Conservation (phyloP, 2,113 vertebrate genomes). For the Axis porcinus region DNA sequence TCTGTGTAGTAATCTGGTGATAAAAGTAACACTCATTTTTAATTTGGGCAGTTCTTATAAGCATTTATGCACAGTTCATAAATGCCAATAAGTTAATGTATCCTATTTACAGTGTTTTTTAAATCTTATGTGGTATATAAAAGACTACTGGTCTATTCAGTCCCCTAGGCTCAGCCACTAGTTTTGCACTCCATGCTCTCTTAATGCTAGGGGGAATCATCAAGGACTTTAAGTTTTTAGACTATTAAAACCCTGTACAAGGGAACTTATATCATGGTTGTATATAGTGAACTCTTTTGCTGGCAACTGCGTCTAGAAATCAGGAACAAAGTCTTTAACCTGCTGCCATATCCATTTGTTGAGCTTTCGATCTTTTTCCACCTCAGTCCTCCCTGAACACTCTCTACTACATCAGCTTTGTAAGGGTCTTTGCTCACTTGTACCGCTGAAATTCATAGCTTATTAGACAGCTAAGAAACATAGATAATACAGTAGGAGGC, state of each 20-base stretch:
- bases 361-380: constrained; percentile 5
- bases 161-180: not conserved
- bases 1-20: constrained; percentile 9
- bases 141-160: not conserved
- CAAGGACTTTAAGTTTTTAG: not conserved
- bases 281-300: not conserved
- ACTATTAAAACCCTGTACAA: not conserved
- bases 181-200: not conserved
- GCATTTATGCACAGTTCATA: constrained; percentile 11
- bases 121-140: not conserved
- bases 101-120: not conserved
- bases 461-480: not conserved
- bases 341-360: not conserved
- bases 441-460: not conserved
- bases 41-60: constrained; percentile 9
- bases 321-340: not conserved
- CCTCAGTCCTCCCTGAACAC: not conserved
- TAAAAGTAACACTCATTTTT: constrained; percentile 27
- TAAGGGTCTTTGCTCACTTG: not conserved
- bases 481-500: not conserved
- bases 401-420: not conserved
- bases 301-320: constrained; percentile 6
- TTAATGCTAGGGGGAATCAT: not conserved
- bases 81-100: constrained; percentile 17
- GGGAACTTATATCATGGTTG: not conserved